A percentile compares a stretch with the other conserved stretches of the same genome.
Conservation (phyloP, 2,797 vertebrate species). For the Danio aesculapii region DNA sequence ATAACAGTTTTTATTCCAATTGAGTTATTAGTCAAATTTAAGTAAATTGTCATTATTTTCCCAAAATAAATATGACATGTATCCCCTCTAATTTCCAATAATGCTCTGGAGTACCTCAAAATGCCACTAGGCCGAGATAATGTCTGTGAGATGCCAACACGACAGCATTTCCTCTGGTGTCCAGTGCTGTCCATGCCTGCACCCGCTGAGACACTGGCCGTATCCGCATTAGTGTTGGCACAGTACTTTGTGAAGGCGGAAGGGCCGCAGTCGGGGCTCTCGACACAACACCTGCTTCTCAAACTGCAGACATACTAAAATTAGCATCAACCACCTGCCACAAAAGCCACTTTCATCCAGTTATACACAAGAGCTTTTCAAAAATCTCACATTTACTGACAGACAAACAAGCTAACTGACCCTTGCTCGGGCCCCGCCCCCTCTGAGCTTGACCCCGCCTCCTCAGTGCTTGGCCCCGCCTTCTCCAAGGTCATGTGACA, state of each 20-base stretch:
- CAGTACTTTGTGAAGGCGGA: slow-evolving; percentile 63
- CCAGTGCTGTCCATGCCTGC: slow-evolving; percentile 5
- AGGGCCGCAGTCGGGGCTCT: slow-evolving; percentile 54
- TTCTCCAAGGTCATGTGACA: slow-evolving; percentile 77
- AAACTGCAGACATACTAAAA: slow-evolving; percentile 53
- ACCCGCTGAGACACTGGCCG: slow-evolving; percentile 21
- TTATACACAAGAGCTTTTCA: background rate
- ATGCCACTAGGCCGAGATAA: slow-evolving; percentile 58
- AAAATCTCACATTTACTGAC: slow-evolving; percentile 2
- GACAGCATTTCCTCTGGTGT: slow-evolving; percentile 52
- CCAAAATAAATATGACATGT: background rate
- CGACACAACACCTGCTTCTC: slow-evolving; percentile 52
- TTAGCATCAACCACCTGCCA: slow-evolving; percentile 42
- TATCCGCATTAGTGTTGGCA: slow-evolving; percentile 46
- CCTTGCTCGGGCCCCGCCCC: slow-evolving; percentile 58
- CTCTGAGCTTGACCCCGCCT: background rate
- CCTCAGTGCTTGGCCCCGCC: slow-evolving; percentile 70
- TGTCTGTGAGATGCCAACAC: slow-evolving; percentile 51
- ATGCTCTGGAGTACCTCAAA: slow-evolving; percentile 51
- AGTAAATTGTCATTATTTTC: background rate
- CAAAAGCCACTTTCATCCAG: slow-evolving; percentile 17
- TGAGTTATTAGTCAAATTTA: background rate
- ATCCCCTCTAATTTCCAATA: background rate
- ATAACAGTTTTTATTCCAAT: background rate
- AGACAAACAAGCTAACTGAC: slow-evolving; percentile 57